Base-by-base conservation (phyloP, 2,113 vertebrate genomes). In the Microtus ochrogaster region DNA sequence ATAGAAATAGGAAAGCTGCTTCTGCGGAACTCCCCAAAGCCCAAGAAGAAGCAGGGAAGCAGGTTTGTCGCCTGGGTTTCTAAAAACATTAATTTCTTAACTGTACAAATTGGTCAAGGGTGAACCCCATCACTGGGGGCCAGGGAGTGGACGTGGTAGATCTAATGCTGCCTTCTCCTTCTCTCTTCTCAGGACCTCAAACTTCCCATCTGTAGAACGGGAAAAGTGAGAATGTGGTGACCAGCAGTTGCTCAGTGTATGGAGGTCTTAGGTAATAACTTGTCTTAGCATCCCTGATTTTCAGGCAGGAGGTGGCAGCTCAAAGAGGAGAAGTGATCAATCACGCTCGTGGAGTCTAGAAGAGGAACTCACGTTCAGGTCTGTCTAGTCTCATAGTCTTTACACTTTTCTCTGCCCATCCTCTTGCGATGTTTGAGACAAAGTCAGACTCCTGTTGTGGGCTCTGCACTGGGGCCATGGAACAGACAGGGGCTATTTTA, bases 191-290 rank as follows among this genome's bases (percentile, higher is more conserved):
- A 79, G 70, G 47, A 72, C 36, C 73, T 74, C 76, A 26, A 44
- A 0, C 14, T 95, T 87, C 84, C 82, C 39, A 21, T 61, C 89
- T 84, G 28, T 47, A 52, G n/a, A 52, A 63, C 39, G 58, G 21
- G 19, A 26, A 30, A 44, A 82, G 5, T 14, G 19, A 14, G 44
- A 77, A 72, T 11, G 21, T 12, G 39, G 55, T 63, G 76, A 58
- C 65, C 6, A 22, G 21, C 3, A 55, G 16, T 47, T 17, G 0
- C 63, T 68, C n/a, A 58, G 4, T 33, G 1, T 5, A 19, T 0
- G 10, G 83, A 92, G 61, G 81, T 65, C 86, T 49, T 5, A 0
- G 12, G 65, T 36, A 2, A 14, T 30, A 70, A 41, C 7, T 22
- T 89, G 55, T 93, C 61, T 90, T 36, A 28, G 61, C 44, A 49